Conservation (phyloP, 2,888 invertebrate species). For the Ectemnius lituratus region DNA sequence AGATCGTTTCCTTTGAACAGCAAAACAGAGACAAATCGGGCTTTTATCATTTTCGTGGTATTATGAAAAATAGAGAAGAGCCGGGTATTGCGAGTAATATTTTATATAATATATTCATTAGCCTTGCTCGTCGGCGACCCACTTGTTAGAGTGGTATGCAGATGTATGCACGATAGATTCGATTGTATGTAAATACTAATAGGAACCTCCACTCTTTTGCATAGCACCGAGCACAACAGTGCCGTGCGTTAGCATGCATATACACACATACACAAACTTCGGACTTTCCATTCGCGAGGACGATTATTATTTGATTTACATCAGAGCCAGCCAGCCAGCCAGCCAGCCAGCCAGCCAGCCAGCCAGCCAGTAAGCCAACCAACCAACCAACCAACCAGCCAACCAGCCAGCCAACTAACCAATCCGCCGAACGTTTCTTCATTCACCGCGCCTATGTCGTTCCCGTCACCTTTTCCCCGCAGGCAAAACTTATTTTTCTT, state of each 20-base stretch:
- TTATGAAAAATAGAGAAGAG: slow-evolving; percentile 6
- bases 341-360: slow-evolving; percentile 9
- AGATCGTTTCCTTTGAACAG: too few species aligned
- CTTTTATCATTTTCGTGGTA: not conserved
- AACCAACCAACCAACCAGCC: slow-evolving; percentile 8
- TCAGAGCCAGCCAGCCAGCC: slow-evolving; percentile 22
- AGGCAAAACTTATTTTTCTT: too few species aligned
- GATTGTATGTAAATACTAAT: slow-evolving; percentile 64
- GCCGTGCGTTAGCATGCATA: slow-evolving; percentile 36
- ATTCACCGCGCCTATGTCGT: not conserved
- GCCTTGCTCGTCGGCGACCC: slow-evolving; percentile 57
- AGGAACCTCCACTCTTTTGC: slow-evolving; percentile 53
- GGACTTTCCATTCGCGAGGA: slow-evolving; percentile 36
- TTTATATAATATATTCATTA: slow-evolving; percentile 60
- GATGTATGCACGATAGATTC: slow-evolving; percentile 61
- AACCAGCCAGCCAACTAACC: slow-evolving; percentile 11
- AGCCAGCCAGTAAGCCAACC: slow-evolving; percentile 15
- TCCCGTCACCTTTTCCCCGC: not conserved
- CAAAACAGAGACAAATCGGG: not conserved
- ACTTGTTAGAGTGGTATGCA: slow-evolving; percentile 50
- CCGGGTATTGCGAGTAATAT: slow-evolving; percentile 31
- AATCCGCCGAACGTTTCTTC: slow-evolving; percentile 12
- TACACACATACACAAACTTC: slow-evolving; percentile 3
- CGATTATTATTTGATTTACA: slow-evolving; percentile 51
- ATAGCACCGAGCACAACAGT: slow-evolving; percentile 50